Percentiles rank a stretch among this genome's conserved stretches.
Evolutionary conservation across 1,140 invertebrate genomes (phyloP).

Genomic region (Parapsyche elsis): DNA sequence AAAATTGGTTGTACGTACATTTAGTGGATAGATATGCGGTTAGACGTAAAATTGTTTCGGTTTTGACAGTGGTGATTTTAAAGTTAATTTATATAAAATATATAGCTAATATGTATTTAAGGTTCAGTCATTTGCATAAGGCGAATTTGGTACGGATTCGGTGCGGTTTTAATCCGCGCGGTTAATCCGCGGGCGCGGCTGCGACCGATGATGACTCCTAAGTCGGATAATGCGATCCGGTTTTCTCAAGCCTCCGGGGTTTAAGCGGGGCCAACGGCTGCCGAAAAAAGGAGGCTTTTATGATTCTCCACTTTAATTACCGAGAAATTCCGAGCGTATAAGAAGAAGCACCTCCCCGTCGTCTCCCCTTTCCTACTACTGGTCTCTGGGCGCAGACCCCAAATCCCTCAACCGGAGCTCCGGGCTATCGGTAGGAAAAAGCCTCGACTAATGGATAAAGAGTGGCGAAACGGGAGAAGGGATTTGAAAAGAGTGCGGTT

Average conservation of each 20-base stretch:
- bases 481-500: constrained; percentile 46
- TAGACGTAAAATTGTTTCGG: no score
- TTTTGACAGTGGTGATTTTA: no score
- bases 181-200: constrained; percentile 22
- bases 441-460: constrained; percentile 48
- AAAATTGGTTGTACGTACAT: no score
- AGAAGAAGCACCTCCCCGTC: constrained; percentile 21
- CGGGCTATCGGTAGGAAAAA: constrained; percentile 32
- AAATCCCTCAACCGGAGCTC: constrained; percentile 35
- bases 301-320: constrained; percentile 53
- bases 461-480: constrained; percentile 34
- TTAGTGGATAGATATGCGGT: no score
- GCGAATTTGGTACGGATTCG: neutral
- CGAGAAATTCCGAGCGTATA: constrained; percentile 17
- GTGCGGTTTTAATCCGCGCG: constrained; percentile 22
- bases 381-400: neutral
- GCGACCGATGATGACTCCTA: constrained; percentile 24
- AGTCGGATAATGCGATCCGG: constrained; percentile 26
- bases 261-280: neutral
- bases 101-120: no score
- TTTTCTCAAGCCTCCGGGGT: neutral
- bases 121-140: neutral
- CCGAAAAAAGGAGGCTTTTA: constrained; percentile 39
- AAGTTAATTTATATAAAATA: no score
- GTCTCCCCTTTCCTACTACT: neutral